Base-by-base conservation (phyloP, 2,888 invertebrate genomes). In the Netelia melanura region DNA sequence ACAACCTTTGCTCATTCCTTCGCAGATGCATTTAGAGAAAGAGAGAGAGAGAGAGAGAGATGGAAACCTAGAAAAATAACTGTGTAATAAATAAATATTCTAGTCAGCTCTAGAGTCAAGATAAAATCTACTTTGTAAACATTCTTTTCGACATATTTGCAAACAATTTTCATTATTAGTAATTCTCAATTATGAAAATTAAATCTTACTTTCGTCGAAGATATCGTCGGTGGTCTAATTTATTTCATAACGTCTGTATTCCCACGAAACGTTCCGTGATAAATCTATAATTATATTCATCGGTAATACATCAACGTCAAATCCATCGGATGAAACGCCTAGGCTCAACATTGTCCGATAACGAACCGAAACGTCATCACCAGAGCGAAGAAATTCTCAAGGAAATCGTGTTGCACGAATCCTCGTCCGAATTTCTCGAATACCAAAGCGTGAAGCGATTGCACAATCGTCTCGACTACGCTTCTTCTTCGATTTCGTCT, bases 1-100 rank as follows among this genome's bases (percentile, higher is more conserved):
- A 68, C 56, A 64, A 54, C 56, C 64, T 83, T 81, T 52, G 44
- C 25, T 85, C 65, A 25, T 74, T 54, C 74, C 65, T 76, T 80
- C 10, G 65, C 25, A 25, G 61, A 70, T 21, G 25, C 30, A 52
- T 61, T 72, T 25, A 54, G 11, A 68, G 21, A 48, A 1, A 48
- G 14, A 44, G 3, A 14, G 9, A 67, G 21, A 48, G 6, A 48
- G 14, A 44, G 3, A 14, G 9, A 67, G 6, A 8, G 52, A 44
- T 44, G 5, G 5, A 65, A 65, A 43, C 23, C 44, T 44, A 21
- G 6, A 25, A 14, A 68, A 68, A 68, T 23, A 44, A 48, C 44
- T 11, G 23, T 14, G 23, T 44, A 67, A 38, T 14, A 68, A 68
- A 68, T 5, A 68, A 30, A 23, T 10, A 43, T 11, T 25, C 14